phyloP scores from a whole-genome alignment of 1,140 invertebrate genomes.

The Copidosoma floridanum region DNA sequence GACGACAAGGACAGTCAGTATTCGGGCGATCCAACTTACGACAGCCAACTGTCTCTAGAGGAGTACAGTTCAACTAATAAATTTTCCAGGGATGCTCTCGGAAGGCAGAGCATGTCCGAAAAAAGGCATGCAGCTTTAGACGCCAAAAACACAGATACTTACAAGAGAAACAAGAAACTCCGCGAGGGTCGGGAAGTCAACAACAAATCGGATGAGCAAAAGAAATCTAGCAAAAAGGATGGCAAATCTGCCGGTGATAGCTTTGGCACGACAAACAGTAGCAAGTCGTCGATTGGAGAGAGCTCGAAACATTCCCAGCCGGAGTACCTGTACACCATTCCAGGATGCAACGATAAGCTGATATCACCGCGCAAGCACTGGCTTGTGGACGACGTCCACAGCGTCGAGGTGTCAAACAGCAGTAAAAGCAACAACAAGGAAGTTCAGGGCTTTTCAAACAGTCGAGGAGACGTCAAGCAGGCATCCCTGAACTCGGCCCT shows the following conservation, averaged over 20 bases:
- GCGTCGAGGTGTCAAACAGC: conserved; percentile 50
- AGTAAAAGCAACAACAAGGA: conserved; percentile 52
- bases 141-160: conserved; percentile 92
- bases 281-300: conserved; percentile 36
- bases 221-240: conserved; percentile 32
- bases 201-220: conserved; percentile 39
- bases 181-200: conserved; percentile 63
- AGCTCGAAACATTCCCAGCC: conserved; percentile 37
- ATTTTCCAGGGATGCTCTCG: conserved; percentile 87
- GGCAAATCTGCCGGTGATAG: not conserved
- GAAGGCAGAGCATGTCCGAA: conserved; percentile 95
- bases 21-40: conserved; percentile 69
- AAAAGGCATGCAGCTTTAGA: conserved; percentile 92
- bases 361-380: conserved; percentile 62
- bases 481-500: conserved; percentile 66
- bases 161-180: conserved; percentile 88
- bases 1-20: conserved; percentile 52
- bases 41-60: conserved; percentile 75
- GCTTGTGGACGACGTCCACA: conserved; percentile 61
- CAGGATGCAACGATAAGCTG: conserved; percentile 49
- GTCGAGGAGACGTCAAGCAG: conserved; percentile 65
- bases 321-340: conserved; percentile 51
- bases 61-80: conserved; percentile 65
- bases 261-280: conserved; percentile 13
- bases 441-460: conserved; percentile 63